These are phyloP conservation scores for Rhombomys opimus DNA, from an alignment of 2,113 vertebrate genomes.

Conservation along the genomic window DNA sequence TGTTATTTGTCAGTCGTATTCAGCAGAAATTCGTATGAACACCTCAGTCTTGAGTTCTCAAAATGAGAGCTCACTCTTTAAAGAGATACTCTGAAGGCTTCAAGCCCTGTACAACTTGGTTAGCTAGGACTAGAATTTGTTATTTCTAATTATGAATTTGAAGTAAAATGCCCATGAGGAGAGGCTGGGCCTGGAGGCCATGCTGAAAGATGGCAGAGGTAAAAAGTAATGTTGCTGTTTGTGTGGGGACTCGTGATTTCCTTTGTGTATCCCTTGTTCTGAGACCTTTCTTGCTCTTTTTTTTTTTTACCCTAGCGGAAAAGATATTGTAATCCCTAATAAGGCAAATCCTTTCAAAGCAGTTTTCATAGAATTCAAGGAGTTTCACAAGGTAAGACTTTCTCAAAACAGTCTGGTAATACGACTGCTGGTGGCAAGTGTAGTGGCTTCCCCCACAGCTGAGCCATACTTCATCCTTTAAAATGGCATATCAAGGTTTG, in stretches of 20 bases:
- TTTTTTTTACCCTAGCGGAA: conserved; percentile 68
- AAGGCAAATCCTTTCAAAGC: conserved; percentile 46
- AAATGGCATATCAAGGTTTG: background rate
- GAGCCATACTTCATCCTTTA: background rate
- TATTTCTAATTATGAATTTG: conserved; percentile 37
- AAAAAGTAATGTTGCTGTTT: background rate
- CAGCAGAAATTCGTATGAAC: conserved; percentile 3
- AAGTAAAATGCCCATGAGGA: background rate
- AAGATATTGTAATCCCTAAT: background rate
- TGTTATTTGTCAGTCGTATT: background rate
- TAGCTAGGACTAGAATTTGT: conserved; percentile 18
- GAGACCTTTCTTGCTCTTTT: conserved; percentile 47
- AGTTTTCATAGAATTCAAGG: conserved; percentile 76
- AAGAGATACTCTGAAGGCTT: background rate
- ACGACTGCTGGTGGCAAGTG: background rate
- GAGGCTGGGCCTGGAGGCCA: background rate
- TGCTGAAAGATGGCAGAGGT: background rate
- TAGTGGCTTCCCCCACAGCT: background rate
- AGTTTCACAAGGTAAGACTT: conserved; percentile 79
- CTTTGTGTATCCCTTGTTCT: conserved; percentile 37
- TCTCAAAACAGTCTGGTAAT: background rate
- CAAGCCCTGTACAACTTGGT: background rate
- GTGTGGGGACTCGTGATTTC: background rate
- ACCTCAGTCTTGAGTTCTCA: background rate
- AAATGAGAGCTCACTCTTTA: background rate